Conservation (phyloP, 2,797 vertebrate species). For the Aplochiton taeniatus region DNA sequence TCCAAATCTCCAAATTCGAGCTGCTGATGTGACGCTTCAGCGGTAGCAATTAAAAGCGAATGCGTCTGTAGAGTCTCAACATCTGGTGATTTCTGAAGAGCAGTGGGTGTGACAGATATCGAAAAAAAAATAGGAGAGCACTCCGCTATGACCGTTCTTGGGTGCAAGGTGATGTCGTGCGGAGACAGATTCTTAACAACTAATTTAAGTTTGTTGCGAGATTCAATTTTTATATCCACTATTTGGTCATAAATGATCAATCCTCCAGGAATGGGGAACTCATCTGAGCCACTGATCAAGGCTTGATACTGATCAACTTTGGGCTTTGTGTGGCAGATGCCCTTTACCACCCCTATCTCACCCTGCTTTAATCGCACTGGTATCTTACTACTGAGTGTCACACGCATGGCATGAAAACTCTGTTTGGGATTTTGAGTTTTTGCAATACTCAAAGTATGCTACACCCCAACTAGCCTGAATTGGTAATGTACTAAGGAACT, state of each 20-base stretch:
- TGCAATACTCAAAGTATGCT: neutral
- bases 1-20: no score
- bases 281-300: neutral
- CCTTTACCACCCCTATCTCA: neutral
- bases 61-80: neutral
- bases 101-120: neutral
- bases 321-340: slow-evolving; percentile 1
- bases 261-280: neutral
- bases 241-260: slow-evolving; percentile 14
- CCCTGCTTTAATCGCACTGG: neutral
- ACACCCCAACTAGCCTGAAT: neutral
- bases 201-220: neutral
- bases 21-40: neutral
- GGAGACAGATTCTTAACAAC: slow-evolving; percentile 10
- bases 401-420: neutral
- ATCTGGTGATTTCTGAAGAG: neutral
- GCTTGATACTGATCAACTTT: neutral
- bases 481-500: neutral
- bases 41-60: neutral
- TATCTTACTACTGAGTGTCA: slow-evolving; percentile 4
- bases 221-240: slow-evolving; percentile 1
- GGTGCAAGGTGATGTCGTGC: no score
- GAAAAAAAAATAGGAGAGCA: no score
- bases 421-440: neutral
- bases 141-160: no score